Evolutionary conservation across 2,113 vertebrate genomes (phyloP).

Genomic region (Pseudorasbora parva): DNA sequence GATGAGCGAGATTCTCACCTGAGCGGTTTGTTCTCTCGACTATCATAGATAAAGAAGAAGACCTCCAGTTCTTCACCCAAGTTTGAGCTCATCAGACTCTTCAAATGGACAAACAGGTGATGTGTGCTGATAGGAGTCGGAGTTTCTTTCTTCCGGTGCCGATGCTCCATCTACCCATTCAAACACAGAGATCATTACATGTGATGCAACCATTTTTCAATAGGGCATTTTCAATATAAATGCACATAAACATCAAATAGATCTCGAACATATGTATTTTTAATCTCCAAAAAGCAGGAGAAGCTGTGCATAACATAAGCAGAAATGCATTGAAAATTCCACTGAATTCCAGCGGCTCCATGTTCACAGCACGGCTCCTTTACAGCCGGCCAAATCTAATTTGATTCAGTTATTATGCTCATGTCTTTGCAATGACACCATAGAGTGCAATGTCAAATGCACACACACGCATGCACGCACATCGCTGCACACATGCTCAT

Average conservation of each 20-base stretch:
- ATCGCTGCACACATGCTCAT: slow-evolving; percentile 4
- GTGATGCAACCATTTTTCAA: background rate
- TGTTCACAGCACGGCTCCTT: slow-evolving; percentile 40
- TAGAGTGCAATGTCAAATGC: slow-evolving; percentile 17
- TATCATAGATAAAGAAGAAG: slow-evolving; percentile 95
- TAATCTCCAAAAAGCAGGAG: background rate
- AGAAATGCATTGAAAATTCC: slow-evolving; percentile 26
- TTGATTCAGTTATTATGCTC: slow-evolving; percentile 47
- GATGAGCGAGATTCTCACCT: slow-evolving; percentile 74
- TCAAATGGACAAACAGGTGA: slow-evolving; percentile 95
- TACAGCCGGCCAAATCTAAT: slow-evolving; percentile 49
- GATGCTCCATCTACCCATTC: slow-evolving; percentile 89
- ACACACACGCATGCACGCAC: background rate
- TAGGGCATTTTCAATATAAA: too few species aligned
- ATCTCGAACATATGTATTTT: background rate
- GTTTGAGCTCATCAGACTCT: slow-evolving; percentile 95
- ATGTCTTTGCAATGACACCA: slow-evolving; percentile 13
- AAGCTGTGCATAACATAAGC: background rate
- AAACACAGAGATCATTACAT: background rate
- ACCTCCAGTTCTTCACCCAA: slow-evolving; percentile 96
- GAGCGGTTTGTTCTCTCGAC: slow-evolving; percentile 91
- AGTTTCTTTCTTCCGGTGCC: slow-evolving; percentile 95
- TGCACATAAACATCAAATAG: background rate
- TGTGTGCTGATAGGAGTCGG: slow-evolving; percentile 90
- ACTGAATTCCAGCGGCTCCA: slow-evolving; percentile 2